These are phyloP conservation scores for Tuta absoluta DNA, from an alignment of 2,888 invertebrate species.

Conservation along the genomic window DNA sequence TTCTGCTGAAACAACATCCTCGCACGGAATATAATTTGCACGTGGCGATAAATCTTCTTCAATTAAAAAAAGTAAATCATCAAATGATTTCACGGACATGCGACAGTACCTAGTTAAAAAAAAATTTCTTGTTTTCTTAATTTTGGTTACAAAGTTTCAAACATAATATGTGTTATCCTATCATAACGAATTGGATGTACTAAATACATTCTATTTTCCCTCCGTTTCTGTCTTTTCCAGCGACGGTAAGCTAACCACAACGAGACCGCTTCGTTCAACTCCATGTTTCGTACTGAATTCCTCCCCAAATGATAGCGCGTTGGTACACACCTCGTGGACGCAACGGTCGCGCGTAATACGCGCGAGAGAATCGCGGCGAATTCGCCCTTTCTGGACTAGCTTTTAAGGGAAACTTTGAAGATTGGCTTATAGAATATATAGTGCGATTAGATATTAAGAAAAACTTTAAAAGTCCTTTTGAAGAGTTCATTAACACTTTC, in stretches of 20 bases:
- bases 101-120: slow-evolving; percentile 29
- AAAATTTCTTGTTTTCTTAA: slow-evolving; percentile 28
- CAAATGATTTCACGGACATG: slow-evolving; percentile 26
- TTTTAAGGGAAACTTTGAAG: too few species aligned
- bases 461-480: too few species aligned
- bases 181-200: slow-evolving; percentile 29
- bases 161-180: slow-evolving; percentile 28
- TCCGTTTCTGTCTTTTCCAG: slow-evolving; percentile 31
- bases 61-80: slow-evolving; percentile 25
- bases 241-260: slow-evolving; percentile 29
- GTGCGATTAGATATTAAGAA: too few species aligned
- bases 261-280: slow-evolving; percentile 33
- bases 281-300: slow-evolving; percentile 32
- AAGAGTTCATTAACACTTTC: too few species aligned
- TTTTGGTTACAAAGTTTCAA: slow-evolving; percentile 28
- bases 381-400: slow-evolving; percentile 10
- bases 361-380: slow-evolving; percentile 26
- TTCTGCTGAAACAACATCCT: slow-evolving; percentile 15
- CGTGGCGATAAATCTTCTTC: slow-evolving; percentile 24
- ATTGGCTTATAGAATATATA: too few species aligned
- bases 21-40: slow-evolving; percentile 26
- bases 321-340: slow-evolving; percentile 9
- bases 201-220: slow-evolving; percentile 31
- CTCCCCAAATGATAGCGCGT: slow-evolving; percentile 24
- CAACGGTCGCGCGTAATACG: slow-evolving; percentile 29